Base-by-base conservation (phyloP, 2,888 invertebrate species). In the Platerodrilus igneus region DNA sequence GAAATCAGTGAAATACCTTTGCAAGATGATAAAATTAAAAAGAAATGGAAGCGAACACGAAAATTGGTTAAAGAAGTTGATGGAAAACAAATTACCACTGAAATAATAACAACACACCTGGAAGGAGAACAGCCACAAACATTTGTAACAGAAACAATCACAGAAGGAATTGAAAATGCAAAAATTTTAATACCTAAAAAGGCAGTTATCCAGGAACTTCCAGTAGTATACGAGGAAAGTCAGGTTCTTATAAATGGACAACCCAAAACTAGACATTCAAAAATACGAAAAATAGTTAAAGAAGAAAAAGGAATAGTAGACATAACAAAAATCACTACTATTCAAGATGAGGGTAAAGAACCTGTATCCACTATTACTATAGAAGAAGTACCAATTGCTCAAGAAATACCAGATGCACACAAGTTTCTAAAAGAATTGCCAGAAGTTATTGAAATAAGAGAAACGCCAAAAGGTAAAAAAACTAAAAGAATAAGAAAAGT, bases 381-480 rank as follows among this genome's bases (percentile, higher is more conserved):
- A n/a, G n/a, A n/a, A n/a, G n/a, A n/a, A n/a, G 55, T 59, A 30
- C 50, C 52, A 9, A 39, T 48, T n/a, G 56, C 63, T 35, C 4
- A 45, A 44, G 9, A 40, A 20, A 44, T 45, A 9, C 34, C 41
- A 17, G 35, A 28, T 8, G 48, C 37, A 36, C 52, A 49, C 16
- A 43, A 51, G 29, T 45, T 59, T 2, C 64, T 63, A 0, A 72
- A 69, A 2, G 74, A 70, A 70, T 1, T 63, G 67, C 3, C 67
- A 72, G 1, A 75, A 68, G 48, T 70, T 69, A 34, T 64, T 58
- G 38, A 67, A 65, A 31, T 73, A 69, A 1, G 57, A 58, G 0
- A 72, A 72, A 29, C 58, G 68, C 44, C 70, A 71, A 48, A 58
- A 69, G 5, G 55, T 17, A 53, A 50, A 8, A 41, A 50, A 2